Base-by-base conservation (phyloP, 2,888 invertebrate genomes). In the Galerucella nymphaeae region DNA sequence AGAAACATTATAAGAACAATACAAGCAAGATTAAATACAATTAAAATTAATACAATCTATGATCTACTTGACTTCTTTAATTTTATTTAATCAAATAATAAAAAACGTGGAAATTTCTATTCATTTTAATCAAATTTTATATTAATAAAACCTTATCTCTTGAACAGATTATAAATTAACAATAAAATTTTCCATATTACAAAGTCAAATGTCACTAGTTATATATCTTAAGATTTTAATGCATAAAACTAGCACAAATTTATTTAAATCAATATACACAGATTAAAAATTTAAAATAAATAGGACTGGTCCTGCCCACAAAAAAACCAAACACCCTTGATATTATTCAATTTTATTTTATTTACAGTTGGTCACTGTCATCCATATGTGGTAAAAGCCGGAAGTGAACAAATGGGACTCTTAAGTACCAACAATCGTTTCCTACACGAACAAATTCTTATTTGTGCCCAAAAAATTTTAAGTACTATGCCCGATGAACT, bases 351-450 rank as follows among this genome's bases (percentile, higher is more conserved):
- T n/a, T n/a, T 42, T 42, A 42, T 42, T 23, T 77, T 79, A 64
- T 79, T 89, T 89, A 11, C 88, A 99, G 99, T 99, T 83, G 99
- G 99, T 1, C 99, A 99, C 87, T 98, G 98, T 83, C 97, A 99
- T 86, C 97, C 97, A 0, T 91, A 93, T 78, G 98, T 99, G 20
- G 97, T 97, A 1, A 91, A 93, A 83, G 97, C 97, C 0, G 97
- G 96, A 2, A 90, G 92, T 74, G 91, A 94, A 71, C 99, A 99
- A 89, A 96, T 99, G 95, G 91, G 93, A 16, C 87, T 93, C 2
- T 91, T 99, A 80, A 96, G 94, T 80, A 99, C 99, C 61, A 99
- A 99, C 89, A 96, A 94, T 84, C 93, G 99, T 50, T 99, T 97
- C 85, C 91, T 99, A 13, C 98, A 99, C 85, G 98, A 99, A 85